These are phyloP conservation scores for Podarcis lilfordi DNA, from an alignment of 2,797 vertebrate species.

Conservation along the genomic window DNA sequence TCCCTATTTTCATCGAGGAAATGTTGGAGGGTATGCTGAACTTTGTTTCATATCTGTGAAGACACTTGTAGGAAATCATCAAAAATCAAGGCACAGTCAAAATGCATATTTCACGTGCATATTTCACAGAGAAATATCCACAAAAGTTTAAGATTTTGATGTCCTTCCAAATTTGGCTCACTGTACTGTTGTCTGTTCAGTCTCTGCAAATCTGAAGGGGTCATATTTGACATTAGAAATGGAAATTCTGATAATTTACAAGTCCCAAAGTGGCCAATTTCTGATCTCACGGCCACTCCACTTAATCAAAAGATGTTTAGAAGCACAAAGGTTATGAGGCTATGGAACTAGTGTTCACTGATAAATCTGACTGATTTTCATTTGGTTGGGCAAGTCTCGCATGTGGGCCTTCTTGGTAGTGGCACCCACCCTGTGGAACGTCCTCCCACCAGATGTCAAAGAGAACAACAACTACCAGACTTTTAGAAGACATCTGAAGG, in stretches of 20 bases:
- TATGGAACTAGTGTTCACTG: background rate
- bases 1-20: no score
- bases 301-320: background rate
- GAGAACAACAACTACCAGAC: no score
- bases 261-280: background rate
- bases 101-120: no score
- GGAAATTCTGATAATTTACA: background rate
- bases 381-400: background rate
- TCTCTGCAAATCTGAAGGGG: background rate
- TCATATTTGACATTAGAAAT: background rate
- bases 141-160: background rate
- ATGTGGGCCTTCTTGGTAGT: background rate
- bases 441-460: no score
- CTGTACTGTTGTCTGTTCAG: background rate
- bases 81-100: background rate
- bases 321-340: background rate
- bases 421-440: no score
- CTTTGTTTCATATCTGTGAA: background rate
- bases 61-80: background rate
- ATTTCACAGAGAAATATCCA: background rate
- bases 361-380: background rate
- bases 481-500: no score
- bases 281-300: background rate
- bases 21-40: no score
- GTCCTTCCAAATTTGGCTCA: background rate